A percentile compares a stretch with the other conserved stretches of the same genome.
phyloP scores from a whole-genome alignment of 1,140 invertebrate species.

The Dinoponera quadriceps region DNA sequence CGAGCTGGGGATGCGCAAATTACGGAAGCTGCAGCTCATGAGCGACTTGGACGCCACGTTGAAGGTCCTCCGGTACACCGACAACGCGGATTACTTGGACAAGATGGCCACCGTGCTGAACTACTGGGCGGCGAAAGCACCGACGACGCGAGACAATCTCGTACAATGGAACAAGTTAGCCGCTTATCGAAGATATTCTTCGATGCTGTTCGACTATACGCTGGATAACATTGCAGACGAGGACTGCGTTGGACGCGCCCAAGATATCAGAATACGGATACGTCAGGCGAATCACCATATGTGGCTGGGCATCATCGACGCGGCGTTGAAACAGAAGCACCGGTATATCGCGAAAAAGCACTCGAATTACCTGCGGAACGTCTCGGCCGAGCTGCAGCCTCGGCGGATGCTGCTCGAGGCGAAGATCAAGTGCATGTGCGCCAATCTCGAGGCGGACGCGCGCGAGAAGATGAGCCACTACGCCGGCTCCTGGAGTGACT shows the following conservation, averaged over 20 bases:
- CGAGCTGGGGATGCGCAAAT: conserved; percentile 78
- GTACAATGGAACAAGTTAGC: conserved; percentile 78
- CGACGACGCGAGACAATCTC: conserved; percentile 72
- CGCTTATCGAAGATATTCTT: conserved; percentile 75
- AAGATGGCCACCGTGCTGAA: conserved; percentile 62
- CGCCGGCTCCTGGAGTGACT: conserved; percentile 66
- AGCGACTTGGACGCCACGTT: conserved; percentile 81
- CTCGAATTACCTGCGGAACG: conserved; percentile 43
- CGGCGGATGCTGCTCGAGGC: conserved; percentile 61
- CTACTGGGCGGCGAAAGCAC: conserved; percentile 76
- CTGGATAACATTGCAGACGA: conserved; percentile 20
- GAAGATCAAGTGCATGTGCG: conserved; percentile 70
- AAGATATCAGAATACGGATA: background rate
- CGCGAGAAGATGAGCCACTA: conserved; percentile 65
- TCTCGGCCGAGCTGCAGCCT: conserved; percentile 5
- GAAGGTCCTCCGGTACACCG: conserved; percentile 37
- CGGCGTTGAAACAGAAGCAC: conserved; percentile 82
- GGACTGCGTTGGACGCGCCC: background rate
- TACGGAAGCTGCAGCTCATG: conserved; percentile 82
- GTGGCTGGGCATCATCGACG: conserved; percentile 79
- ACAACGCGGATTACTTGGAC: conserved; percentile 25
- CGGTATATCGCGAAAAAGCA: conserved; percentile 81
- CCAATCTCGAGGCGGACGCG: conserved; percentile 51
- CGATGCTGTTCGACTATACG: conserved; percentile 10
- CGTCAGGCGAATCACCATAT: conserved; percentile 16